Conservation (phyloP, 2,113 vertebrate species). For the Pygoscelis adeliae region DNA sequence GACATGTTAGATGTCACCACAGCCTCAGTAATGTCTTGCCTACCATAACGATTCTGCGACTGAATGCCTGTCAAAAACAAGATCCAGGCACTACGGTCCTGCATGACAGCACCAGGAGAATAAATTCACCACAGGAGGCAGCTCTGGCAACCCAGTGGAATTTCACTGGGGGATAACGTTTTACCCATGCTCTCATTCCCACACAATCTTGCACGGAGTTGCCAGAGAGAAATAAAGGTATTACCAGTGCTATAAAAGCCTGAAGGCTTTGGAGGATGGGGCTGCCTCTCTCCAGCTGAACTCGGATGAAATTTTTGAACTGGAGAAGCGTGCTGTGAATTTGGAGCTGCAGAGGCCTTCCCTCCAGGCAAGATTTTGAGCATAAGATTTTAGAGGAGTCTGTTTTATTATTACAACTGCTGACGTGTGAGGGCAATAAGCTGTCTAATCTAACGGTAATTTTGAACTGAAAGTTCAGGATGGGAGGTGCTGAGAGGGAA, state of each 20-base stretch:
- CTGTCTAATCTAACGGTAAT: not conserved
- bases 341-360: not conserved
- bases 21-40: not conserved
- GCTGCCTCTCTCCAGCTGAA: not conserved
- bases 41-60: not conserved
- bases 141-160: not conserved
- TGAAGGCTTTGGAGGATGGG: not conserved
- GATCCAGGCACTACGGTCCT: not conserved
- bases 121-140: not conserved
- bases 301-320: not conserved
- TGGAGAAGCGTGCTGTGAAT: not conserved
- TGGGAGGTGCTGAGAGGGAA: not conserved
- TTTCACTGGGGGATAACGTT: fast-evolving
- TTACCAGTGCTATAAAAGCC: not conserved
- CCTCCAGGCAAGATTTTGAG: not conserved
- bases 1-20: not conserved
- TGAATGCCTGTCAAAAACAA: not conserved
- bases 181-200: not conserved
- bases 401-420: not conserved
- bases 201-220: not conserved
- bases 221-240: not conserved
- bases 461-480: not conserved
- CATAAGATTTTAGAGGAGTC: not conserved
- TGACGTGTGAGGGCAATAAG: not conserved
- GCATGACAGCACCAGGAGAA: not conserved